Evolutionary conservation across 2,888 invertebrate species (phyloP).

Genomic region (Automeris io): DNA sequence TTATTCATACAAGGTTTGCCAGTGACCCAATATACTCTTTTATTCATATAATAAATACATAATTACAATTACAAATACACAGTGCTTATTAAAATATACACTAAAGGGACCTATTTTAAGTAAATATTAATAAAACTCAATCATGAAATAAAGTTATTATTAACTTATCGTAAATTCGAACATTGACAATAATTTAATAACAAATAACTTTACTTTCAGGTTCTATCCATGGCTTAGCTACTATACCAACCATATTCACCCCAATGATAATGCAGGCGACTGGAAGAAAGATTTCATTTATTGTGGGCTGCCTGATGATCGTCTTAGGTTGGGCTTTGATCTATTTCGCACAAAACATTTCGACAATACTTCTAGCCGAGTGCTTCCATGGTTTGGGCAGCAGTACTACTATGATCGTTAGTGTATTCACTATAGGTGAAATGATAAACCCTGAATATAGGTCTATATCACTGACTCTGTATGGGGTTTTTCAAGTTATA

Average conservation of each 20-base stretch:
- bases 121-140: no score
- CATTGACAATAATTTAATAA: no score
- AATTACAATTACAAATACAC: no score
- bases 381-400: constrained; percentile 8
- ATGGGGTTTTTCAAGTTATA: neutral
- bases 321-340: constrained; percentile 7
- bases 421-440: constrained; percentile 12
- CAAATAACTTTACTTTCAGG: constrained; percentile 7
- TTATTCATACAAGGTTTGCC: no score
- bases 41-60: no score
- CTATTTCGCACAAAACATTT: neutral
- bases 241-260: constrained; percentile 7
- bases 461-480: constrained; percentile 10
- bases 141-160: no score
- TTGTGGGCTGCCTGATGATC: constrained; percentile 2
- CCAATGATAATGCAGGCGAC: constrained; percentile 8
- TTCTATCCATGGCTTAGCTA: constrained; percentile 8
- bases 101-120: no score
- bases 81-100: no score
- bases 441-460: constrained; percentile 21
- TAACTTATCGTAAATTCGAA: no score
- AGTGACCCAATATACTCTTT: no score
- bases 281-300: constrained; percentile 9
- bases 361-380: constrained; percentile 5
- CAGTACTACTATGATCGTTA: constrained; percentile 6